Base-by-base conservation (phyloP, 2,888 invertebrate species). In the Clivina fossor region DNA sequence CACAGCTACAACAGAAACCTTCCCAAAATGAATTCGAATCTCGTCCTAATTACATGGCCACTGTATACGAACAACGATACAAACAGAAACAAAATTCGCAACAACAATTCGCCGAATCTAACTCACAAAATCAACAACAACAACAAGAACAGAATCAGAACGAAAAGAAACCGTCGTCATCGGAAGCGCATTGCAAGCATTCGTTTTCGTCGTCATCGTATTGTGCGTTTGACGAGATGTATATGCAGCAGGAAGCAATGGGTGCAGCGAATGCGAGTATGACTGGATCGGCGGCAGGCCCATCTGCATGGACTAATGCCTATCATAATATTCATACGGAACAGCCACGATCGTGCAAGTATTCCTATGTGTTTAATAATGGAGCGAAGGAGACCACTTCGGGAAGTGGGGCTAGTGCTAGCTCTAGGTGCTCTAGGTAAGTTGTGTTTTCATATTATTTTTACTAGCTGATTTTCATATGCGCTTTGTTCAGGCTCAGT, bases 261-360 rank as follows among this genome's bases (percentile, higher is more conserved):
- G 32, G 32, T 3, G 19, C 11, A 26, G 24, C 15, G 5, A 18
- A 16, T n/a, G 28, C 49, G 16, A 13, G 26, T n/a, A 13, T 11
- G 24, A 4, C 13, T n/a, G n/a, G n/a, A n/a, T n/a, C 4, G 33
- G 33, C 5, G 13, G 35, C 18, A 15, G 38, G 4, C 16, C 8
- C 20, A n/a, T 8, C 30, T 9, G 32, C 18, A 19, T 24, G 24
- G 43, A n/a, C 33, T 13, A 43, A 43, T 8, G 15, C 41, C 11
- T 47, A 32, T 22, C 55, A 38, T 8, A 55, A 47, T 7, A 55
- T 55, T 8, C 55, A 55, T 28, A 55, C 55, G 4, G 55, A 55
- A 15, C 55, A 55, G 15, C 55, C 55, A 20, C 37, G 55, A n/a
- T 20, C 38, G 4, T 47, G 47, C 28, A 47, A 55, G 19, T 46